These are phyloP conservation scores for Anguilla megastoma DNA, from an alignment of 2,797 vertebrate species.

Conservation along the genomic window DNA sequence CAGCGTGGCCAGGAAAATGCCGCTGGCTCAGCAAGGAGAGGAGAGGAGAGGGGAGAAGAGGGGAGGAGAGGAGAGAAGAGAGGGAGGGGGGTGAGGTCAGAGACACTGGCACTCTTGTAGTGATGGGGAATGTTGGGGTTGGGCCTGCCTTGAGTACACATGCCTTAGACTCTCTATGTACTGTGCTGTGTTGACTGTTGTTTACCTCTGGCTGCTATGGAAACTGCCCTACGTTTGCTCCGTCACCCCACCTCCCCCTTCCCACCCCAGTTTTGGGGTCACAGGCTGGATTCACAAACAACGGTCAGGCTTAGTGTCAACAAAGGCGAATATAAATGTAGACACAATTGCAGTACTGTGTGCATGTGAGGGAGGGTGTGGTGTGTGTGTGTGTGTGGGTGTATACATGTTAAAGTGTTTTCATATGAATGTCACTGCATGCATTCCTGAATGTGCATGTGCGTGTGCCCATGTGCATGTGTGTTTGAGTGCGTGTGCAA, in stretches of 20 bases:
- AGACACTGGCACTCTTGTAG: not conserved
- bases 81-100: not conserved
- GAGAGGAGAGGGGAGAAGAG: not conserved
- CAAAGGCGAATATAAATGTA: not conserved
- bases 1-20: not conserved
- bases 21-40: not conserved
- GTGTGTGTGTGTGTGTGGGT: not conserved
- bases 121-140: not conserved
- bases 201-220: not conserved
- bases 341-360: not conserved
- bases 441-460: not conserved
- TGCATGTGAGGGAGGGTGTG: not conserved
- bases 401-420: not conserved
- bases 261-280: not conserved
- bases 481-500: not conserved
- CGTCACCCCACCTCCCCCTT: not conserved
- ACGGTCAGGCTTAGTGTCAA: not conserved
- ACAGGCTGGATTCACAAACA: constrained; percentile 14
- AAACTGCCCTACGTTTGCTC: not conserved
- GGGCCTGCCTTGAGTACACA: not conserved
- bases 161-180: not conserved
- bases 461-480: not conserved
- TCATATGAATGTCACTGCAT: no score
- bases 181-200: not conserved
- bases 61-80: not conserved